Evolutionary conservation across 2,113 vertebrate species (phyloP).

Genomic region (Thunnus thynnus): DNA sequence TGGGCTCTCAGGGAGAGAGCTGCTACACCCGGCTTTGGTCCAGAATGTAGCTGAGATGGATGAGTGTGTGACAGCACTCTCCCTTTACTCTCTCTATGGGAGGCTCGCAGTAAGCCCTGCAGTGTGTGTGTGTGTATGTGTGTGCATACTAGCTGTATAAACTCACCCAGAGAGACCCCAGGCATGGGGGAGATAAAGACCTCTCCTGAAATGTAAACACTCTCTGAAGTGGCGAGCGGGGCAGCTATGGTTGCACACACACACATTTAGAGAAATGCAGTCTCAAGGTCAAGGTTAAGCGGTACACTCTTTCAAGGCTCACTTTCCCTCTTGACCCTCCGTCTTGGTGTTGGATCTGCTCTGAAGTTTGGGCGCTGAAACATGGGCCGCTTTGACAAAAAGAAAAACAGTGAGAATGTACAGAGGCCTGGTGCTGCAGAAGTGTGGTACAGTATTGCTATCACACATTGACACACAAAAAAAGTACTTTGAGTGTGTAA

Average conservation of each 20-base stretch:
- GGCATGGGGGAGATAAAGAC: constrained; percentile 85
- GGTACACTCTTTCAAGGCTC: constrained; percentile 79
- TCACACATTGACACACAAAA: neutral
- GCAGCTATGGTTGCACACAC: constrained; percentile 81
- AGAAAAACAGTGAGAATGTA: constrained; percentile 47
- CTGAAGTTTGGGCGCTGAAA: constrained; percentile 63
- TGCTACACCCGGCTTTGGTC: constrained; percentile 57
- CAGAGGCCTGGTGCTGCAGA: constrained; percentile 22
- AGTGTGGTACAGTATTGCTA: constrained; percentile 4
- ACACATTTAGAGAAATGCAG: constrained; percentile 79
- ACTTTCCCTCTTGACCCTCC: constrained; percentile 85
- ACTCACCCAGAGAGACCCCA: constrained; percentile 83
- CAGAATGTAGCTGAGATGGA: constrained; percentile 78
- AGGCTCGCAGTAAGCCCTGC: constrained; percentile 49
- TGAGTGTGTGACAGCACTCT: constrained; percentile 84
- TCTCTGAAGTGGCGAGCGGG: constrained; percentile 84
- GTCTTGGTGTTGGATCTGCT: constrained; percentile 50
- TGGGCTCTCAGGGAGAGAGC: constrained; percentile 65
- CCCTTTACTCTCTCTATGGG: constrained; percentile 73
- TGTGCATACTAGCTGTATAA: constrained; percentile 79
- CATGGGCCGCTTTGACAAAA: constrained; percentile 40
- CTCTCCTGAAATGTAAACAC: constrained; percentile 87
- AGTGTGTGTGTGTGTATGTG: constrained; percentile 52
- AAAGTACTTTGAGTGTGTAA: neutral
- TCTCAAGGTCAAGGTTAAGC: constrained; percentile 87